Percentiles rank a stretch among this genome's conserved stretches.
These are phyloP conservation scores for Oryctes rhinoceros DNA, from an alignment of 1,140 invertebrate species.

Conservation along the genomic window DNA sequence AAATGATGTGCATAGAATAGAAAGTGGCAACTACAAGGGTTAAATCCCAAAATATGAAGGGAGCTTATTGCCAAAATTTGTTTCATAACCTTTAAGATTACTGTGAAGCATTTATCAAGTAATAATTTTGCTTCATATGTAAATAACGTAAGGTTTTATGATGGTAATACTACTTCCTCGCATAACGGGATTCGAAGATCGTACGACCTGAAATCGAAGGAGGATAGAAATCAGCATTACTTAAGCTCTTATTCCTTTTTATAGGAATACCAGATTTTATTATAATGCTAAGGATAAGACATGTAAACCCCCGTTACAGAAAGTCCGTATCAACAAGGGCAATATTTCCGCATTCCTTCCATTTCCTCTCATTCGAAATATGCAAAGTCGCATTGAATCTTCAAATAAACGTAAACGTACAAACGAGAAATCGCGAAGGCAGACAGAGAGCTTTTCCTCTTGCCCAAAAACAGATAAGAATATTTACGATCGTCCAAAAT, in stretches of 20 bases:
- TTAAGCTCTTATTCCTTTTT: background rate
- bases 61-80: too few relatives aligned
- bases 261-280: background rate
- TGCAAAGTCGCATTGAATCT: background rate
- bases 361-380: background rate
- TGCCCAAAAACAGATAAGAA: conserved; percentile 31
- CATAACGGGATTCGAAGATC: background rate
- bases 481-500: conserved; percentile 28
- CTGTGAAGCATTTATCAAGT: background rate
- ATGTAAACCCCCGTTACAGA: background rate
- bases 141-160: too few relatives aligned
- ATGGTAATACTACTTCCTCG: too few relatives aligned
- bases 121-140: background rate
- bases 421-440: background rate
- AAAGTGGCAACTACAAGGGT: background rate
- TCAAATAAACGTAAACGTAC: background rate
- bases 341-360: background rate
- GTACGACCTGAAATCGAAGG: background rate
- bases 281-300: background rate
- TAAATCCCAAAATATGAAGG: too few relatives aligned
- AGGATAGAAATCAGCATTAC: background rate
- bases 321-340: background rate
- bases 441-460: background rate
- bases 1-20: background rate
- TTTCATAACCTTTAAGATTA: too few relatives aligned